phyloP scores from a whole-genome alignment of 2,113 vertebrate species.

The Steatornis caripensis region DNA sequence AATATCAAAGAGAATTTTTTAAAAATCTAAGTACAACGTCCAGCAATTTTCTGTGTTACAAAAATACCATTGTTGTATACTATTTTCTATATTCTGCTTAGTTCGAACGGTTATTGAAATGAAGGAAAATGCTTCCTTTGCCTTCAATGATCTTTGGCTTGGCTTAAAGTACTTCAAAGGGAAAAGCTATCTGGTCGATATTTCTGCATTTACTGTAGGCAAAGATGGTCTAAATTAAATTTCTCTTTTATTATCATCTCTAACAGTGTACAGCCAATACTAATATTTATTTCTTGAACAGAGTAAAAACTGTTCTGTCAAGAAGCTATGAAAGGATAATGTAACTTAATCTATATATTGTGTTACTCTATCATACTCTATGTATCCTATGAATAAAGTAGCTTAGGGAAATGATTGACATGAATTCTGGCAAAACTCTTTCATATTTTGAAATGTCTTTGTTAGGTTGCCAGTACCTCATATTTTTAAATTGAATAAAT shows the following conservation, averaged over 20 bases:
- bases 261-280: not conserved
- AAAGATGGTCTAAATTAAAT: not conserved
- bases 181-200: not conserved
- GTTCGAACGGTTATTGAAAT: not conserved
- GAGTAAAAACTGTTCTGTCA: not conserved
- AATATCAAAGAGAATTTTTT: not conserved
- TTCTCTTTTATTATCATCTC: not conserved
- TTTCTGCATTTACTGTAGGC: not conserved
- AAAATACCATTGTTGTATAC: not conserved
- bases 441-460: not conserved
- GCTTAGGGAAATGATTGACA: not conserved
- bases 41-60: not conserved
- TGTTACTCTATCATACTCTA: not conserved
- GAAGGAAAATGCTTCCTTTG: not conserved
- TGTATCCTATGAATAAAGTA: not conserved
- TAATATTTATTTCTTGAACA: not conserved
- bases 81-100: not conserved
- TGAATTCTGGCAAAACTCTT: not conserved
- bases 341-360: not conserved
- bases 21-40: not conserved
- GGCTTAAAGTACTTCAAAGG: not conserved
- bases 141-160: not conserved
- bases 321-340: not conserved
- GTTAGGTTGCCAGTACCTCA: not conserved
- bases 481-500: not conserved